Base-by-base conservation (phyloP, 2,113 vertebrate genomes). In the Ciconia boyciana region DNA sequence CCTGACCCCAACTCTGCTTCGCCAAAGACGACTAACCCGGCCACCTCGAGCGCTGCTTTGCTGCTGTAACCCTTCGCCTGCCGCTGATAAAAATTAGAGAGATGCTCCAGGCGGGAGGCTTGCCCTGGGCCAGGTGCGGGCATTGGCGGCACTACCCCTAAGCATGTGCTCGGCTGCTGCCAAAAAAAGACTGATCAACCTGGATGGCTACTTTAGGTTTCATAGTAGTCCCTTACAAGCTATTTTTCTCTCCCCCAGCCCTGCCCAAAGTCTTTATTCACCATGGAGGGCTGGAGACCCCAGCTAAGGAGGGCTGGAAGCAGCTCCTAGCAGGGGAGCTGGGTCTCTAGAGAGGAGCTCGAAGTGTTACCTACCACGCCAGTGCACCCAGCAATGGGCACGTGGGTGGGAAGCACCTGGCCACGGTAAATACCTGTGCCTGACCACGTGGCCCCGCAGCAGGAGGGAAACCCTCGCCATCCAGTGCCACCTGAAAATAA, bases 1-100 rank as follows among this genome's bases (percentile, higher is more conserved):
- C 43, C 78, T 77, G 29, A 26, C 22, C 48, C 20, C 57, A 65
- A 4, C 64, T 52, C 16, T 55, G 55, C 88, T 57, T 84, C 10
- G 29, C 22, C 16, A 18, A 46, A 44, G 44, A 13, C 4, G 4
- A 20, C 57, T 22, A 16, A 46, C 7, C 25, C 0, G 0, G 31
- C 36, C 39, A 20, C 32, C 46, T 52, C 1, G 2, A 82, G 32
- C 31, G 44, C 66, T 61, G 65, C 66, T 75, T 26, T 36, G 65
- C 44, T 81, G 61, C 58, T 39, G 9, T 31, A 46, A 54, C 7
- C 13, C 51, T 46, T 55, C 2, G 2, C 21, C 51, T 13, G 5
- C 68, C 7, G 22, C n/a, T 61, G 34, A 39, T 34, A 68, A 64
- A 71, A 87, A 51, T 34, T 10, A 34, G 0, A 3, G 72, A 65